Conservation (phyloP, 2,888 invertebrate species). For the Autographa gamma region DNA sequence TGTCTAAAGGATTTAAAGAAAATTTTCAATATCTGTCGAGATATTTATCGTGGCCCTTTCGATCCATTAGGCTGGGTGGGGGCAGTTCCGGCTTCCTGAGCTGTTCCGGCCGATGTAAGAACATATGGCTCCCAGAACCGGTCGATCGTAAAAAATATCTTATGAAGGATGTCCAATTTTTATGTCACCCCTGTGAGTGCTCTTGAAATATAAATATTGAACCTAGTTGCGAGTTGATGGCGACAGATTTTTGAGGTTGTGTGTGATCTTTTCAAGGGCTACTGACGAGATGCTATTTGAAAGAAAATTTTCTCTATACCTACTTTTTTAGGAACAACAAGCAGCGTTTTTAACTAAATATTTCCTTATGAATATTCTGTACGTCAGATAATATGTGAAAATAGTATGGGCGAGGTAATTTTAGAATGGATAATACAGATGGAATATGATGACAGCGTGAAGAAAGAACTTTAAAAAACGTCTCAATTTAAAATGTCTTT, state of each 20-base stretch:
- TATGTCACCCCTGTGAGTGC: conserved; percentile 22
- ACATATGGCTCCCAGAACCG: conserved; percentile 55
- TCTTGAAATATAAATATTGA: conserved; percentile 32
- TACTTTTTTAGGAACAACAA: no score
- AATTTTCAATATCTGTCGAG: conserved; percentile 58
- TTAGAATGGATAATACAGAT: no score
- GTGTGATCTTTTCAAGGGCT: background rate
- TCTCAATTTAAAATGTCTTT: background rate
- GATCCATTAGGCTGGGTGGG: conserved; percentile 70
- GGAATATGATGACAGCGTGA: no score
- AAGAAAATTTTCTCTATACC: no score
- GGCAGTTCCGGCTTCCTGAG: conserved; percentile 69
- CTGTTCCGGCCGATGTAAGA: conserved; percentile 59
- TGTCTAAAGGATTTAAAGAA: conserved; percentile 48
- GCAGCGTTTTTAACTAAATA: no score
- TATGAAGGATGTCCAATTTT: conserved; percentile 45
- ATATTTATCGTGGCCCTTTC: conserved; percentile 67
- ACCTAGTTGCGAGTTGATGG: conserved; percentile 6
- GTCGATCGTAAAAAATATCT: conserved; percentile 56
- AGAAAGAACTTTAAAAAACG: no score
- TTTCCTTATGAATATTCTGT: no score
- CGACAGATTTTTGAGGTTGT: background rate
- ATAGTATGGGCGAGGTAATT: no score
- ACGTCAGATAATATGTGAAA: no score
- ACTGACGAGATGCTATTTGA: background rate